Evolutionary conservation across 1,140 invertebrate species (phyloP).

Genomic region (Arctopsyche grandis): DNA sequence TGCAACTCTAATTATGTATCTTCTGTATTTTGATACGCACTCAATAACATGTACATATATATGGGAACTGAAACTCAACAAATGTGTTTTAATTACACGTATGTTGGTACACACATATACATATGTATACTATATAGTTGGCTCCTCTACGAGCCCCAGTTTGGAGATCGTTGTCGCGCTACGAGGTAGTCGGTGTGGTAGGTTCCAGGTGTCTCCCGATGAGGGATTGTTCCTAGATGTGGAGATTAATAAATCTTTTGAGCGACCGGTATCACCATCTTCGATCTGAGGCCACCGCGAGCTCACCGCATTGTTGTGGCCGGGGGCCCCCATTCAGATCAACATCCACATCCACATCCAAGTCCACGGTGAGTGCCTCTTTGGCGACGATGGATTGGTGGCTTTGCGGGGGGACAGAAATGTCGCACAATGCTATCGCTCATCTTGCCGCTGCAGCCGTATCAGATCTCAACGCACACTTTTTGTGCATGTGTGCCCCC

Average conservation of each 20-base stretch:
- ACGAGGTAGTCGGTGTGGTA: not conserved
- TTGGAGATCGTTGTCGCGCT: not conserved
- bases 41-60: no score
- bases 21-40: no score
- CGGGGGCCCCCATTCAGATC: constrained; percentile 11
- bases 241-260: constrained; percentile 53
- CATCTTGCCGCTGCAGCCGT: constrained; percentile 38
- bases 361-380: not conserved
- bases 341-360: constrained; percentile 4
- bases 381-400: constrained; percentile 28
- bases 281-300: constrained; percentile 38
- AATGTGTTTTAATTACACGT: no score
- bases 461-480: constrained; percentile 39
- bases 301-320: constrained; percentile 48
- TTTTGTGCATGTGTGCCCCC: not conserved
- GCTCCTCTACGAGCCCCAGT: not conserved
- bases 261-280: constrained; percentile 38
- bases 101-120: no score
- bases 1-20: no score
- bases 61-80: no score
- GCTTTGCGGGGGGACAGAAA: constrained; percentile 47
- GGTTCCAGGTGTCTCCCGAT: constrained; percentile 37
- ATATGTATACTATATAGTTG: no score
- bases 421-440: constrained; percentile 52
- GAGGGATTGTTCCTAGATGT: constrained; percentile 42